Percentiles rank a stretch among this genome's conserved stretches.
Evolutionary conservation across 2,888 invertebrate species (phyloP).

Genomic region (Carcina quercana): DNA sequence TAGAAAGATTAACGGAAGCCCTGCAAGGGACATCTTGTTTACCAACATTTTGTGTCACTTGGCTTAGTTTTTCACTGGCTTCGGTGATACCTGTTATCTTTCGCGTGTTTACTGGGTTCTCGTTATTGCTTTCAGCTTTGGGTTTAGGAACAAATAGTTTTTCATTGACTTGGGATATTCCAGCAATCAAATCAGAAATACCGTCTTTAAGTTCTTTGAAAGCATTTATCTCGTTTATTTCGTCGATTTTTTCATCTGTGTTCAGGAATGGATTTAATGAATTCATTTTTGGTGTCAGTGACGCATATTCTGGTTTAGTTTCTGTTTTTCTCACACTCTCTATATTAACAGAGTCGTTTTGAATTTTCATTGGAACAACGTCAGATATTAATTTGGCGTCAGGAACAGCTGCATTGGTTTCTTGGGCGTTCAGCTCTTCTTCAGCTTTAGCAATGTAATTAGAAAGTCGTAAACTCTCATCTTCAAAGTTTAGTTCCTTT

Average conservation of each 20-base stretch:
- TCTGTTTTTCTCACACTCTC: constrained; percentile 21
- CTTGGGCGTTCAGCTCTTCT: constrained; percentile 39
- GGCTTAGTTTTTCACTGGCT: constrained; percentile 44
- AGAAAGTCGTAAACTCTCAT: constrained; percentile 45
- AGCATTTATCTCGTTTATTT: constrained; percentile 62
- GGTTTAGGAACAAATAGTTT: constrained; percentile 52
- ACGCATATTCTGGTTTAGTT: constrained; percentile 19
- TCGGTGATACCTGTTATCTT: constrained; percentile 42
- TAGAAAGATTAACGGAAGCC: constrained; percentile 53
- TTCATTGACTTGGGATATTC: constrained; percentile 66
- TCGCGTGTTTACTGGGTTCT: constrained; percentile 18
- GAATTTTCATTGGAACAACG: constrained; percentile 32
- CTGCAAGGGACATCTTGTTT: constrained; percentile 40
- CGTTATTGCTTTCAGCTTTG: constrained; percentile 25
- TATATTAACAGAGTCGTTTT: constrained; percentile 41
- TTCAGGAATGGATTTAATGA: constrained; percentile 58
- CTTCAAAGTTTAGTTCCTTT: constrained; percentile 54
- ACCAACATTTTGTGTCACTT: constrained; percentile 35
- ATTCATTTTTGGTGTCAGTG: constrained; percentile 30
- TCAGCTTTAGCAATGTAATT: constrained; percentile 36
- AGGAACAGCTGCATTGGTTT: constrained; percentile 34
- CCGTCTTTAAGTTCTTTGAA: constrained; percentile 69
- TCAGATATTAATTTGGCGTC: constrained; percentile 42
- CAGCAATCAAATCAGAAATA: constrained; percentile 66
- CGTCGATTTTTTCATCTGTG: constrained; percentile 49